Base-by-base conservation (phyloP, 2,888 invertebrate species). In the Drosophila anomelani region DNA sequence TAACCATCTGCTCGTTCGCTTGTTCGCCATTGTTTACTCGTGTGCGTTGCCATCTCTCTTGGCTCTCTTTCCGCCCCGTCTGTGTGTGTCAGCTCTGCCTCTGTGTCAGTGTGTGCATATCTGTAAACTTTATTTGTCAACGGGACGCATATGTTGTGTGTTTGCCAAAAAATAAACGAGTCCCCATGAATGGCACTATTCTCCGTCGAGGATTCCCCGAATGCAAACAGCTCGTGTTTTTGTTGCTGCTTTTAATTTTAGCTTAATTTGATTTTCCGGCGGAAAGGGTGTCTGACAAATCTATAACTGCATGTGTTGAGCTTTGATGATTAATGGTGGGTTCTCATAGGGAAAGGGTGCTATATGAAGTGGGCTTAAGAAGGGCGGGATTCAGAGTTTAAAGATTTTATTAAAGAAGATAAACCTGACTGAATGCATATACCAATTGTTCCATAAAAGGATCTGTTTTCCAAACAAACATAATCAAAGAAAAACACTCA, bases 51-150 rank as follows among this genome's bases (percentile, higher is more conserved):
- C 85, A 76, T 79, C 69, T 36, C 81, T 36, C 68, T 34, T 36
- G 13, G n/a, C 53, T 36, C 13, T 56, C 44, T 46, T 20, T 51
- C 46, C 69, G 15, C 54, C 61, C 56, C 62, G 47, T 53, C 26
- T 44, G 54, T 55, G 46, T 20, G 51, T 41, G 44, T 17, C 61
- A 36, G 12, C 38, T 44, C 49, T n/a, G 34, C 51, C 66, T n/a
- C 44, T 71, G 46, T 73, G 60, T 69, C 43, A 47, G 60, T 79
- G 58, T 79, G 68, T 74, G 69, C 78, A 86, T 85, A 83, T 88
- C 70, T 83, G 81, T 76, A 88, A 84, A 86, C 70, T 88, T 88
- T 84, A 86, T 84, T 84, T 84, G 86, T 84, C 84, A 88, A 88
- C 84, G 84, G 85, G 81, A 79, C 88, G 71, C 84, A 84, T 85